Percentiles rank a stretch among this genome's conserved stretches.
These are phyloP conservation scores for Cryptoprocta ferox DNA, from an alignment of 2,797 vertebrate species.

Conservation along the genomic window DNA sequence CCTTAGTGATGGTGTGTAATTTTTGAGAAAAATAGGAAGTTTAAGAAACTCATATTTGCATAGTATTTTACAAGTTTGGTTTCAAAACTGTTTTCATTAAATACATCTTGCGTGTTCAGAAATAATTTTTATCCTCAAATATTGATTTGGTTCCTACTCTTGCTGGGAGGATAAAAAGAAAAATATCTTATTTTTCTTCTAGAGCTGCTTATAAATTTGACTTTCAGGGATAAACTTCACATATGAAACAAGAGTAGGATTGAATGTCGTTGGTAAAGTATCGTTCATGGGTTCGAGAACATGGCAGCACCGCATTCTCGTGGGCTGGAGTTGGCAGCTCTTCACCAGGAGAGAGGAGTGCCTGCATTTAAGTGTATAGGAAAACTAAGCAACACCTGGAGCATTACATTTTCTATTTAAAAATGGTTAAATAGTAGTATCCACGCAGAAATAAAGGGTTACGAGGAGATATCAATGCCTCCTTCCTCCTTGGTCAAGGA, in stretches of 20 bases:
- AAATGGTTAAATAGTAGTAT: not conserved
- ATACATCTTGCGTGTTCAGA: not conserved
- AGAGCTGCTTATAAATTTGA: not conserved
- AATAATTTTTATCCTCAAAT: conserved; percentile 14
- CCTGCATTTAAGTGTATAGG: not conserved
- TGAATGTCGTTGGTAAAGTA: not conserved
- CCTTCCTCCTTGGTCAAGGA: not conserved
- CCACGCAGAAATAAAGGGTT: not conserved
- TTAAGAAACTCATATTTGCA: not conserved
- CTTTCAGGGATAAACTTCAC: not conserved
- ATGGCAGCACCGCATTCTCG: not conserved
- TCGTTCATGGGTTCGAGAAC: not conserved
- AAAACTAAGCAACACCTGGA: not conserved
- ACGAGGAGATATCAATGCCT: not conserved
- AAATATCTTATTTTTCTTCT: not conserved
- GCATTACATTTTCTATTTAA: not conserved
- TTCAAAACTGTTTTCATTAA: not conserved
- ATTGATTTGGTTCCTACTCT: not conserved
- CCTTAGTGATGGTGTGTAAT: not conserved
- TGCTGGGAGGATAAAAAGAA: conserved; percentile 14
- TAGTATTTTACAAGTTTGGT: not conserved
- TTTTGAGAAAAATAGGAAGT: conserved; percentile 10
- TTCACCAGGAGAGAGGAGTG: not conserved
- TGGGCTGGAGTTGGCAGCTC: not conserved
- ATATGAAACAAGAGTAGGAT: not conserved